Evolutionary conservation across 1,140 invertebrate species (phyloP), one percentile per base, ranked within the genome.

Genomic region (Apis florea): DNA sequence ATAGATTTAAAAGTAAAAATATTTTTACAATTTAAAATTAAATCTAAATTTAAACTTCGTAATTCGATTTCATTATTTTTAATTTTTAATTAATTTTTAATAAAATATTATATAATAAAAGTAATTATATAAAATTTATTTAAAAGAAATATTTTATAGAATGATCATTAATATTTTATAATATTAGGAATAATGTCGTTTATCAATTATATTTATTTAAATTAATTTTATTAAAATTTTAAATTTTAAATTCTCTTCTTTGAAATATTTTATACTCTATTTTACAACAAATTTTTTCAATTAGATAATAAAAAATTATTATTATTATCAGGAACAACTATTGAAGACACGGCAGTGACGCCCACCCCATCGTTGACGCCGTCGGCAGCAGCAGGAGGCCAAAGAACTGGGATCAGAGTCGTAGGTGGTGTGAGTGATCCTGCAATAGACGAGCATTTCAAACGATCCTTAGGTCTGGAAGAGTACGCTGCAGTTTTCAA

Each of bases 371-470:
- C 90, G 75, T 87, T 89, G 68, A 93, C 92, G 72, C 89, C 92
- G 70, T 92, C 92, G 75, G 89, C 89, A 58, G 89, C 92, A n/a
- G 85, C 89, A 54, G 90, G 90, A 73, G 88, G 89, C 47, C 90
- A 90, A 74, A 91, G 91, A 84, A 93, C 91, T 64, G 92, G 92
- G 77, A 90, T 93, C 53, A 90, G 90, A 82, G 87, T 88, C 47
- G 92, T 81, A 90, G 83, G 93, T 92, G 66, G 92, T 13, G 86
- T 92, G 11, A 94, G 96, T 90, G 98, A 98, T 93, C 97, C 97
- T 17, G 97, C 97, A 56, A 98, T 99, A 90, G 98, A 99, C 92
- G 98, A 99, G 91, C 98, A 99, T 93, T 99, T 99, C 93, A 95
- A 98, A 74, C 95, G 98, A 82, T 99, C 98, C 11, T 94, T 99